Evolutionary conservation across 1,140 invertebrate genomes (phyloP).

Genomic region (Chironomus striatipennis): DNA sequence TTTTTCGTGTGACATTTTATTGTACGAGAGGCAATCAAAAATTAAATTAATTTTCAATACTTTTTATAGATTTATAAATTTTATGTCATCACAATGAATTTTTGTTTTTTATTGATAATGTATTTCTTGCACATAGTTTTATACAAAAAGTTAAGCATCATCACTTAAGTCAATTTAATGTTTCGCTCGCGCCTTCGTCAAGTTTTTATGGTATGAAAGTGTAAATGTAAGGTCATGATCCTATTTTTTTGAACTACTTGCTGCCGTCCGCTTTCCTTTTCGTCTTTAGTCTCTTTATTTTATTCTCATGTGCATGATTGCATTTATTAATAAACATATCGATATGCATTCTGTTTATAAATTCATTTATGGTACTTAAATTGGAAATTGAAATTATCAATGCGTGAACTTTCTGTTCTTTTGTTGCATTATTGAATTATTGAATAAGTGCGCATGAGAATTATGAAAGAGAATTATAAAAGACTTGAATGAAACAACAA

Average conservation of each 20-base stretch:
- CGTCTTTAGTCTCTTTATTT: background rate
- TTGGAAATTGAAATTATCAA: too few species aligned
- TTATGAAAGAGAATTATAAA: background rate
- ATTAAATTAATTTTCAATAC: background rate
- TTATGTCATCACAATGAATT: background rate
- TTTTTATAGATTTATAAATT: background rate
- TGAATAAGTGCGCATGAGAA: too few species aligned
- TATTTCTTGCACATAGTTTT: background rate
- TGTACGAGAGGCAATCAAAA: background rate
- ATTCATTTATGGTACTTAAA: too few species aligned
- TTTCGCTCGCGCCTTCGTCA: background rate
- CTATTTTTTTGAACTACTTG: background rate
- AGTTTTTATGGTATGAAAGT: background rate
- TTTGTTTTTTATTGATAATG: background rate
- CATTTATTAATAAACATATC: too few species aligned
- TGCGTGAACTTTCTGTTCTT: too few species aligned
- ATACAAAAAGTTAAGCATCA: background rate
- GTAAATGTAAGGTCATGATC: conserved; percentile 23
- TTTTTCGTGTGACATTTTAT: background rate
- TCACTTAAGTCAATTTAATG: background rate
- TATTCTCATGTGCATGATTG: background rate
- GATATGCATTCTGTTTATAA: too few species aligned
- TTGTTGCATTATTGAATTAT: too few species aligned
- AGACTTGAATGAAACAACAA: background rate
- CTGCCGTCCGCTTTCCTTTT: background rate